phyloP scores from a whole-genome alignment of 2,888 invertebrate species.

The Schrankia costaestrigalis region DNA sequence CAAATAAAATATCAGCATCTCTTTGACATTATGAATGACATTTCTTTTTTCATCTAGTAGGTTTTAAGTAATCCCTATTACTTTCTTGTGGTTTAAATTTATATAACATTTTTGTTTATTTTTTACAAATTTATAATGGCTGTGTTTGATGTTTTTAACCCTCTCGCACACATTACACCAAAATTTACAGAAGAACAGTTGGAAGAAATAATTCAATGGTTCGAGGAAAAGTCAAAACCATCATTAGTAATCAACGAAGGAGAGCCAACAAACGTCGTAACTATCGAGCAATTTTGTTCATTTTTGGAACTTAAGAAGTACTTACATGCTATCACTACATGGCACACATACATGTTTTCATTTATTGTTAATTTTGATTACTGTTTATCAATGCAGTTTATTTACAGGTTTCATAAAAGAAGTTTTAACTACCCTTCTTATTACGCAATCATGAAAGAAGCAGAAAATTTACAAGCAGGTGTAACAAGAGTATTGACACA shows the following conservation, averaged over 20 bases:
- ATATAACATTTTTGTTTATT: neutral
- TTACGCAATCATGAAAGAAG: slow-evolving; percentile 58
- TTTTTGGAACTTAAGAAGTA: slow-evolving; percentile 65
- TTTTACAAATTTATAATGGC: slow-evolving; percentile 35
- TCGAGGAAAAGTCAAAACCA: slow-evolving; percentile 53
- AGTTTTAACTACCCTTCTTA: slow-evolving; percentile 60
- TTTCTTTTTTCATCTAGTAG: too few species aligned
- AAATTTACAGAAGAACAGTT: slow-evolving; percentile 59
- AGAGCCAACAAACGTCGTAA: slow-evolving; percentile 52
- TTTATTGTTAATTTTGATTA: too few species aligned
- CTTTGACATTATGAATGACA: too few species aligned
- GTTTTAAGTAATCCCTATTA: too few species aligned
- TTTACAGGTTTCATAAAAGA: slow-evolving; percentile 61
- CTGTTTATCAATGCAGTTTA: neutral
- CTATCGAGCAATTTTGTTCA: slow-evolving; percentile 50
- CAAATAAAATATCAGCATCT: too few species aligned
- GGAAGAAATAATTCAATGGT: slow-evolving; percentile 51
- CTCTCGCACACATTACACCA: slow-evolving; percentile 43
- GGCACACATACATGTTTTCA: too few species aligned
- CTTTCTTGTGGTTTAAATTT: neutral
- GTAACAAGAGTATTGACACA: slow-evolving; percentile 49
- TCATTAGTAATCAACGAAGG: slow-evolving; percentile 46
- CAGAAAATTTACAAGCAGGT: slow-evolving; percentile 54
- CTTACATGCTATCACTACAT: slow-evolving; percentile 4
- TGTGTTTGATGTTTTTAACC: slow-evolving; percentile 50